Evolutionary conservation across 2,797 vertebrate genomes (phyloP).

Genomic region (Diplodus sargus): DNA sequence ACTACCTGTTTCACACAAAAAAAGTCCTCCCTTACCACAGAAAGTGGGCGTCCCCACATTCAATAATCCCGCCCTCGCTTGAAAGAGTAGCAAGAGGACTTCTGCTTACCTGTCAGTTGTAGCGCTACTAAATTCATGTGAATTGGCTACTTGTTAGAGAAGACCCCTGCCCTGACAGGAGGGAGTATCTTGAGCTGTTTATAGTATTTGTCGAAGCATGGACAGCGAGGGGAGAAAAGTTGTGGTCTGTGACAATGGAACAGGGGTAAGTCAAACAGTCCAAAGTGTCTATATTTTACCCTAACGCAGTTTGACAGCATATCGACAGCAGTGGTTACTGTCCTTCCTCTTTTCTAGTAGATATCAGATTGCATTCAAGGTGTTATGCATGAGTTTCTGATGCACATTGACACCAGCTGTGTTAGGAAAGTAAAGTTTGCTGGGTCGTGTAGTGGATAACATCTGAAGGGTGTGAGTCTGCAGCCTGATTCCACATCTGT

Average conservation of each 20-base stretch:
- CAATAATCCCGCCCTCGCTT: slow-evolving; percentile 41
- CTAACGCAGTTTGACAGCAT: neutral
- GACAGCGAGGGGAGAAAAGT: slow-evolving; percentile 86
- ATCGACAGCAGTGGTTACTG: neutral
- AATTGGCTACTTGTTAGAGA: neutral
- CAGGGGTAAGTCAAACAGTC: slow-evolving; percentile 79
- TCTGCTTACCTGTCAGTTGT: slow-evolving; percentile 56
- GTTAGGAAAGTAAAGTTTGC: neutral
- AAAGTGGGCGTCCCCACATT: slow-evolving; percentile 41
- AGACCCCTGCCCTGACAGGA: slow-evolving; percentile 39
- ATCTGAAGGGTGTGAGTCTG: slow-evolving; percentile 50
- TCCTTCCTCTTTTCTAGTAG: neutral
- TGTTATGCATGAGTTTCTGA: neutral
- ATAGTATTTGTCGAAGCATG: slow-evolving; percentile 66
- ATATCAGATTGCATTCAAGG: neutral
- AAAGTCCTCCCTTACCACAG: neutral
- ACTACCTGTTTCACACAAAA: neutral
- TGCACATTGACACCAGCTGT: neutral
- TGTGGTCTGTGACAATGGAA: slow-evolving; percentile 88
- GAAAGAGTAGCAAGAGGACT: slow-evolving; percentile 22
- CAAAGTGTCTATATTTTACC: neutral
- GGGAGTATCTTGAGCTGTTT: slow-evolving; percentile 22
- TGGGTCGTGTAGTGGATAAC: neutral
- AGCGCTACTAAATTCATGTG: slow-evolving; percentile 31
- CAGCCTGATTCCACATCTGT: slow-evolving; percentile 69